These are phyloP conservation scores for Selenia dentaria DNA, from an alignment of 2,888 invertebrate species.

Conservation along the genomic window DNA sequence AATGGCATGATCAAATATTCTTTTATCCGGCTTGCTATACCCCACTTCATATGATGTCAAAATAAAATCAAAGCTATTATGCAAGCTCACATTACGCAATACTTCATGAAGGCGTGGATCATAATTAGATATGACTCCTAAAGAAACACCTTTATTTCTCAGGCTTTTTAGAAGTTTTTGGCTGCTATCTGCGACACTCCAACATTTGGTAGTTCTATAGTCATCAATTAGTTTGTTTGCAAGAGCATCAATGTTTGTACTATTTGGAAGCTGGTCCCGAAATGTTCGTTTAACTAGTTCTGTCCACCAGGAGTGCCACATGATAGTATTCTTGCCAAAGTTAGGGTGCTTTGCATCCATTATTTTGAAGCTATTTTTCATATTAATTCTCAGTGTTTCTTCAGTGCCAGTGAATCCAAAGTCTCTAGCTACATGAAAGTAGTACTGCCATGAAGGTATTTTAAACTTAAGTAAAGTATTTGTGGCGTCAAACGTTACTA, in stretches of 20 bases:
- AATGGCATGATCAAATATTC: constrained; percentile 89
- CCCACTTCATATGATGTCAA: constrained; percentile 91
- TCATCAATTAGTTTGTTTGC: constrained; percentile 87
- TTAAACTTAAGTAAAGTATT: constrained; percentile 92
- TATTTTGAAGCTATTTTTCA: constrained; percentile 86
- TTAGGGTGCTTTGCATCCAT: constrained; percentile 90
- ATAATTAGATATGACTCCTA: constrained; percentile 95
- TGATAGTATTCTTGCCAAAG: constrained; percentile 89
- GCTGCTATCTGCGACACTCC: constrained; percentile 88
- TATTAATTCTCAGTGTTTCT: constrained; percentile 82
- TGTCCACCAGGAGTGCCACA: constrained; percentile 94
- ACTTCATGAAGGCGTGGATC: constrained; percentile 91
- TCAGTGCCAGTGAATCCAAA: constrained; percentile 87
- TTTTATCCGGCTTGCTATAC: constrained; percentile 89
- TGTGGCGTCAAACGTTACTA: constrained; percentile 95
- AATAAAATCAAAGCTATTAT: constrained; percentile 91
- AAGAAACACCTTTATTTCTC: constrained; percentile 60
- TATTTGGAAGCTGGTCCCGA: constrained; percentile 68
- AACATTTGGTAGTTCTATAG: constrained; percentile 89
- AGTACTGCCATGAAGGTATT: constrained; percentile 89
- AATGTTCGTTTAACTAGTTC: constrained; percentile 87
- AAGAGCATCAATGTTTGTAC: constrained; percentile 59
- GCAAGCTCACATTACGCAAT: constrained; percentile 86
- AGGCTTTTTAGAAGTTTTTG: constrained; percentile 87
- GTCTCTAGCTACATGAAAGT: constrained; percentile 87